Base-by-base conservation (phyloP, 2,797 vertebrate species). In the Cichlasoma orientale region DNA sequence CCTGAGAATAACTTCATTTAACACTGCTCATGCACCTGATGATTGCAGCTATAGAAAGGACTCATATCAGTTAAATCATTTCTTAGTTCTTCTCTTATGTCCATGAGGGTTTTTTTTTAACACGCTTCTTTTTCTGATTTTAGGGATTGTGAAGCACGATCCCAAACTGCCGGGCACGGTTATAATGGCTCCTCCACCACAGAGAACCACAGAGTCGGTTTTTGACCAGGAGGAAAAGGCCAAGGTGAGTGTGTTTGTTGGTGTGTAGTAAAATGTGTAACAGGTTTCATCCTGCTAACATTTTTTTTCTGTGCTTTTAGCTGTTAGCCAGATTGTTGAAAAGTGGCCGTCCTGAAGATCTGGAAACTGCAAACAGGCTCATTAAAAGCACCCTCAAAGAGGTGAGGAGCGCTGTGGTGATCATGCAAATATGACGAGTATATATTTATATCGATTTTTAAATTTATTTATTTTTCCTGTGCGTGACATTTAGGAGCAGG, bases 201-300 rank as follows among this genome's bases (percentile, higher is more conserved):
- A 96, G 0, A 96, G 97, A 94, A 86, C 93, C 38, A 92, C 92
- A 56, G 95, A 95, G 36, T 97, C 96, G 12, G 92, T 98, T 79
- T 98, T 98, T 89, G 97, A 98, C 89, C 95, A 97, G 74, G 96
- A 97, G 82, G 97, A 98, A 56, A 98, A 97, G 85, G 96, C 97
- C 12, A 95, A 95, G 94, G 97, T 96, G 44, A 44, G 86, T 80
- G 56, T 78, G 52, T 57, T 11, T 76, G 25, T 74, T 41, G 9
- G 23, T 58, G 41, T 18, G 4, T 29, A 4, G 18, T 3, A 23
- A 10, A 5, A 19, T 3, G 10, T 63, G 6, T 31, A 6, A 27
- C 47, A 8, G 4, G 1, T 50, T 70, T 31, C 11, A 52, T 56
- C 9, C 7, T 38, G 19, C 25, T 84, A 11, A 90, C 23, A 10